Evolutionary conservation across 1,140 invertebrate species (phyloP).

Genomic region (Meloidogyne floridensis): DNA sequence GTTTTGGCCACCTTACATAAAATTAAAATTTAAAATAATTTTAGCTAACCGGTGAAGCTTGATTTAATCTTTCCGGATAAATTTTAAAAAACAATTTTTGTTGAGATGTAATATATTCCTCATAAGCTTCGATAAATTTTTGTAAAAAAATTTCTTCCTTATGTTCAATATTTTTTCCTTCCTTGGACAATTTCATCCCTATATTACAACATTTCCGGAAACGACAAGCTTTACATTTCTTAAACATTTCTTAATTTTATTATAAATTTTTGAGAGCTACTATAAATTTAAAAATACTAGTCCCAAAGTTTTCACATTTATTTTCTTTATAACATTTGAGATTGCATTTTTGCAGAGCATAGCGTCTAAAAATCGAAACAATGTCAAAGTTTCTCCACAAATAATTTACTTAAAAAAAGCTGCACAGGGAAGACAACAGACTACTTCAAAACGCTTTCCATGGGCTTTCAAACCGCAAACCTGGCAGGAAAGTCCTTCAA

Average conservation of each 20-base stretch:
- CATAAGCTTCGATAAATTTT: not conserved
- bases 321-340: not conserved
- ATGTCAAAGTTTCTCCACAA: too few relatives aligned
- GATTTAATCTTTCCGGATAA: not conserved
- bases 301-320: not conserved
- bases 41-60: not conserved
- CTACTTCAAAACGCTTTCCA: too few relatives aligned
- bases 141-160: not conserved
- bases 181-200: not conserved
- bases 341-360: too few relatives aligned
- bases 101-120: not conserved
- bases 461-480: too few relatives aligned
- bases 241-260: not conserved
- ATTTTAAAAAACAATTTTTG: slow-evolving; percentile 1
- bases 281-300: not conserved
- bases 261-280: not conserved
- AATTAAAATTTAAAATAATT: not conserved
- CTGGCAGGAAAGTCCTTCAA: too few relatives aligned
- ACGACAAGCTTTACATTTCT: not conserved
- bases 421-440: too few relatives aligned
- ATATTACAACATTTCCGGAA: not conserved
- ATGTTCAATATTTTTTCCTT: not conserved
- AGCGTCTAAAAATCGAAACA: too few relatives aligned
- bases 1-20: too few relatives aligned
- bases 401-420: too few relatives aligned